Base-by-base conservation (phyloP, 2,888 invertebrate genomes). In the Cyrtodaria siliqua region DNA sequence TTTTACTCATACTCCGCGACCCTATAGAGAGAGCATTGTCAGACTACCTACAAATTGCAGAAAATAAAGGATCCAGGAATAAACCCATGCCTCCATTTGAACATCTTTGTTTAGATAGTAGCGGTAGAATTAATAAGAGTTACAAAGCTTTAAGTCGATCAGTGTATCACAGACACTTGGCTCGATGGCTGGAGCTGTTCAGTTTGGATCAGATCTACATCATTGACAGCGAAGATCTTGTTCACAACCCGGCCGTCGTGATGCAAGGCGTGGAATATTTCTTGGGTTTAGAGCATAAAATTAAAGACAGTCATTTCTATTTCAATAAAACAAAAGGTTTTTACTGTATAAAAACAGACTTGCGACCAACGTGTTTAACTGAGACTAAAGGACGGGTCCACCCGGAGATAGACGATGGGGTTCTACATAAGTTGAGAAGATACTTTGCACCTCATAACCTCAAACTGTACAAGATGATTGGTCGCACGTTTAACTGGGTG, bases 301-400 rank as follows among this genome's bases (percentile, higher is more conserved):
- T 91, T 18, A 71, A 81, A 27, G 70, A 83, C 23, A 96, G 96
- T 93, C 97, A 98, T 93, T 98, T 99, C 93, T 97, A 97, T 94
- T 99, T 97, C 94, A 98, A 99, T 94, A 96, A 96, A 93, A 97
- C 97, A 23, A 98, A 98, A 93, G 97, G 99, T 69, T 97, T 99
- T 94, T 98, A 96, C 93, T 98, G 97, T 90, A 96, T 97, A 93
- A 20, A 91, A 86, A 94, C 97, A 89, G 78, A 78, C 1, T 80
- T 76, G 2, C 55, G 68, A 8, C 96, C 97, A 93, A 97, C 97
- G 91, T 98, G 98, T 92, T 94, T 98, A 64, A 97, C 97, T 95
- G 97, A 95, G 95, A 97, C 93, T 95, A 98, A 95, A 94, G 98
- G 94, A 92, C 96, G 92, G 95, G 96, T 94, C 95, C 97, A 98